Evolutionary conservation across 1,140 invertebrate species (phyloP).

Genomic region (Frieseomelitta varia): DNA sequence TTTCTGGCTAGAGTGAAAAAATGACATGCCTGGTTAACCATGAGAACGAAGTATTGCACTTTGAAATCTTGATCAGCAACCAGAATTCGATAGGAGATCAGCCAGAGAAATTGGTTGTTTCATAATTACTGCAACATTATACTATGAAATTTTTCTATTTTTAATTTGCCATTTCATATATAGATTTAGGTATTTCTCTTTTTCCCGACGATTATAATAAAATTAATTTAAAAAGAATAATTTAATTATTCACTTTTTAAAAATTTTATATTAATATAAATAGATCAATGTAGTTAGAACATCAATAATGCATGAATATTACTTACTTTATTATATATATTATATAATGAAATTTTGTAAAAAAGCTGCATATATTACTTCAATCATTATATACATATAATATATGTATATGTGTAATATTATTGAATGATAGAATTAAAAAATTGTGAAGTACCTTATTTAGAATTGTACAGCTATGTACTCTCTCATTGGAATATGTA

Average conservation of each 20-base stretch:
- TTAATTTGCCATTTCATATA: background rate
- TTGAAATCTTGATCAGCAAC: conserved; percentile 17
- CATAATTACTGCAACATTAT: background rate
- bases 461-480: conserved; percentile 13
- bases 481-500: conserved; percentile 12
- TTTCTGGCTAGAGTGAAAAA: conserved; percentile 39
- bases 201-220: background rate
- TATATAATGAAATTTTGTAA: no score
- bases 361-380: background rate
- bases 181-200: background rate
- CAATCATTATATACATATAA: background rate
- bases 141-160: background rate
- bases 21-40: conserved; percentile 40
- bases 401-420: background rate
- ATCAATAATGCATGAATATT: background rate
- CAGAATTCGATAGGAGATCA: conserved; percentile 16
- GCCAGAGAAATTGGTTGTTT: conserved; percentile 7
- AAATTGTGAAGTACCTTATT: conserved; percentile 17
- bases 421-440: conserved; percentile 25
- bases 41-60: conserved; percentile 21
- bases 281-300: background rate
- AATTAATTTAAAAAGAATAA: background rate
- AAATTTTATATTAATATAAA: background rate
- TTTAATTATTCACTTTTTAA: background rate
- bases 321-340: no score